phyloP scores from a whole-genome alignment of 2,888 invertebrate genomes.

The Phanerotoma sp. region DNA sequence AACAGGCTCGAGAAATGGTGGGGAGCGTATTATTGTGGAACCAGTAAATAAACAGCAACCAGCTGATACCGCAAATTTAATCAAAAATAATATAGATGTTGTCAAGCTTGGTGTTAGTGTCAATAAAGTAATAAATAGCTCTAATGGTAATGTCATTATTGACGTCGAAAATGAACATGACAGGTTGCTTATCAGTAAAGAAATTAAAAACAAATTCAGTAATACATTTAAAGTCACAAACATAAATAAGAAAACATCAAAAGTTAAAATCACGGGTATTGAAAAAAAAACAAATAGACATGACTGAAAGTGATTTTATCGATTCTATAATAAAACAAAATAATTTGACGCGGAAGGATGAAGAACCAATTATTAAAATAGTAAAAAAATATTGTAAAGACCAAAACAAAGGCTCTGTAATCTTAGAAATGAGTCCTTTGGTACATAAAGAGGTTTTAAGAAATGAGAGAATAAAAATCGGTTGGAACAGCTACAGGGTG shows the following conservation, averaged over 20 bases:
- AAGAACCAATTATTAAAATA: conserved; percentile 7
- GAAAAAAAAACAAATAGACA: background rate
- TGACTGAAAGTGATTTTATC: conserved; percentile 7
- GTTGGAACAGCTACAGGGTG: conserved; percentile 24
- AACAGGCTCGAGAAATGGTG: background rate
- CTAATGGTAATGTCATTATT: conserved; percentile 14
- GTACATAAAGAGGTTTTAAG: conserved; percentile 17
- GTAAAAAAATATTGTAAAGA: conserved; percentile 1
- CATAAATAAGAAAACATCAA: background rate
- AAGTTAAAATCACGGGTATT: conserved; percentile 16
- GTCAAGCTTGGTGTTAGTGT: conserved; percentile 1
- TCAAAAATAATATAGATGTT: conserved; percentile 5
- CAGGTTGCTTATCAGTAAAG: conserved; percentile 1
- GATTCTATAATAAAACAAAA: conserved; percentile 15
- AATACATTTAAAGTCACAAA: background rate
- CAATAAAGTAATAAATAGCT: background rate
- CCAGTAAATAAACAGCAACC: background rate
- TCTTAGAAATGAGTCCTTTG: conserved; percentile 15
- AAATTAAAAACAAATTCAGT: background rate
- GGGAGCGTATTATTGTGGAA: background rate
- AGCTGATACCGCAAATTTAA: background rate
- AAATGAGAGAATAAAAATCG: conserved; percentile 20
- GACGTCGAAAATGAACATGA: conserved; percentile 13
- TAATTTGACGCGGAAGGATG: background rate
- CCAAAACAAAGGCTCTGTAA: conserved; percentile 3